Conservation (phyloP, 2,888 invertebrate species). For the Cremastobaeus sp. region DNA sequence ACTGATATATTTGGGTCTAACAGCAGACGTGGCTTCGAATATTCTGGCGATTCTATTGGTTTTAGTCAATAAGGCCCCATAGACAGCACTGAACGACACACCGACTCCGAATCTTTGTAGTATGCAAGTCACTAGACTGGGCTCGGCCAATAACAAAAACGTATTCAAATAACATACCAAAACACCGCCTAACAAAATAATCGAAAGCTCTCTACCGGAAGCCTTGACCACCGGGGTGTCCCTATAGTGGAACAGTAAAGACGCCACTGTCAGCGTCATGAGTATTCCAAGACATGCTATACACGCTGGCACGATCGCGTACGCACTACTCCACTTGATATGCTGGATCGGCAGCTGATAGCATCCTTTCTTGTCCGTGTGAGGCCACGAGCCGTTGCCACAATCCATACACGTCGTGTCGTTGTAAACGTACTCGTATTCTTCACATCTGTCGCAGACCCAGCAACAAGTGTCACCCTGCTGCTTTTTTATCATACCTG, state of each 20-base stretch:
- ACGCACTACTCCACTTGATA: constrained; percentile 83
- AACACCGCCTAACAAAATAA: constrained; percentile 82
- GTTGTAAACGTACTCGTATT: constrained; percentile 83
- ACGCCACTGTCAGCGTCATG: constrained; percentile 82
- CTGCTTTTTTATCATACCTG: constrained; percentile 84
- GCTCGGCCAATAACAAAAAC: constrained; percentile 81
- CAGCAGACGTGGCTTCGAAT: constrained; percentile 83
- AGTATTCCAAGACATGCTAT: constrained; percentile 83
- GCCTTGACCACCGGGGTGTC: constrained; percentile 84
- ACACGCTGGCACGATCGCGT: constrained; percentile 82
- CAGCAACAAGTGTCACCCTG: constrained; percentile 87
- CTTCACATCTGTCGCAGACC: constrained; percentile 86
- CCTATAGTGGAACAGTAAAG: constrained; percentile 82
- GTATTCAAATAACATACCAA: constrained; percentile 83
- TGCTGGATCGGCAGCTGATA: constrained; percentile 82
- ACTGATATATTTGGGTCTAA: constrained; percentile 83
- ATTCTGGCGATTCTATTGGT: constrained; percentile 83
- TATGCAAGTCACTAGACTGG: constrained; percentile 81
- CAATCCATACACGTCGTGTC: constrained; percentile 84
- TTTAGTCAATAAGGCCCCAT: constrained; percentile 83
- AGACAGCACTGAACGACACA: constrained; percentile 83
- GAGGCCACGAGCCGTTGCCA: constrained; percentile 83
- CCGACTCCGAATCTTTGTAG: constrained; percentile 83
- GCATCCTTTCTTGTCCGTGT: constrained; percentile 82
- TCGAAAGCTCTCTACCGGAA: constrained; percentile 83